These are phyloP conservation scores for Danio jaintianensis DNA, from an alignment of 2,797 vertebrate genomes.

Conservation along the genomic window DNA sequence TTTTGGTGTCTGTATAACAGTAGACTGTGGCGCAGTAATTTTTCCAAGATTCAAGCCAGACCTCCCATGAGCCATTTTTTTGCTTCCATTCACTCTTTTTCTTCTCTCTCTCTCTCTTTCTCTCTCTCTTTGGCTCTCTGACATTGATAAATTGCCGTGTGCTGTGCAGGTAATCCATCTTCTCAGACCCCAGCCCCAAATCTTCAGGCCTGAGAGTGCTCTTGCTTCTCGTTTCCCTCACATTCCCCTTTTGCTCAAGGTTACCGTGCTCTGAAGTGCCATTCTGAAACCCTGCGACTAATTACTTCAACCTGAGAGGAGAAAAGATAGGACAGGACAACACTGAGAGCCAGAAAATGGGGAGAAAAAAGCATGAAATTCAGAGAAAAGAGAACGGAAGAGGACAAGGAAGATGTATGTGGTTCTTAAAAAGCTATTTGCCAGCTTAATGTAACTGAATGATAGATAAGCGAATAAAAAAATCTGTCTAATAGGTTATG, in stretches of 20 bases:
- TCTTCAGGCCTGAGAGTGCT: conserved; percentile 62
- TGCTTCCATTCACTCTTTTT: conserved; percentile 33
- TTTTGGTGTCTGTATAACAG: neutral
- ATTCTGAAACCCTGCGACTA: conserved; percentile 17
- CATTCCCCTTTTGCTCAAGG: conserved; percentile 69
- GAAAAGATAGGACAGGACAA: conserved; percentile 55
- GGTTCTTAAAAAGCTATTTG: conserved; percentile 28
- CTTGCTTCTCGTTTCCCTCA: conserved; percentile 39
- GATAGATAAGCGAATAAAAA: neutral
- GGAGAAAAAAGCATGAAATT: conserved; percentile 23
- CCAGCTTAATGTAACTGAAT: conserved; percentile 20
- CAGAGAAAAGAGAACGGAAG: conserved; percentile 56
- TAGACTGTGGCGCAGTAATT: conserved; percentile 5
- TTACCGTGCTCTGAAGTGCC: conserved; percentile 63
- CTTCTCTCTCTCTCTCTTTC: conserved; percentile 46
- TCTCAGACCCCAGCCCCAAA: conserved; percentile 71
- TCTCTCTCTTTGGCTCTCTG: conserved; percentile 58
- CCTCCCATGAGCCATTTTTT: conserved; percentile 32
- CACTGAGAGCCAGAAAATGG: conserved; percentile 24
- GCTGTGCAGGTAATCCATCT: conserved; percentile 75
- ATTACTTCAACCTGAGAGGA: conserved; percentile 42
- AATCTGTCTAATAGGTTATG: conserved; percentile 13
- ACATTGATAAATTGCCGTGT: conserved; percentile 79
- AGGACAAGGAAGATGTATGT: conserved; percentile 47
- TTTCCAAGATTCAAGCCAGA: conserved; percentile 17